phyloP scores from a whole-genome alignment of 2,797 vertebrate species.

The Neopelma chrysocephalum region DNA sequence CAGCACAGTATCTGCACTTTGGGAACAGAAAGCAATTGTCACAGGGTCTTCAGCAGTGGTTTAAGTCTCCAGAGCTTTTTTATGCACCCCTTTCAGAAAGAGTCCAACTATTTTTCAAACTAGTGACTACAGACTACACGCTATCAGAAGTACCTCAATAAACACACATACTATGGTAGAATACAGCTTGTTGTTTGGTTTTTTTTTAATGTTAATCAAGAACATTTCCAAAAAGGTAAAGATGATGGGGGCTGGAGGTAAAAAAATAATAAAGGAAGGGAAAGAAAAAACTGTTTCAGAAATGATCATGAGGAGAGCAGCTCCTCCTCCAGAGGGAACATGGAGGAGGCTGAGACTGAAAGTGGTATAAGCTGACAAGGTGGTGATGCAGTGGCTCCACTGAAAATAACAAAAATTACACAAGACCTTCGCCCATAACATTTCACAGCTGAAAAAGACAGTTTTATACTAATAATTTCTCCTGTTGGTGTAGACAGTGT shows the following conservation, averaged over 20 bases:
- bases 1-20: not conserved
- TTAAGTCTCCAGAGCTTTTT: not conserved
- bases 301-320: not conserved
- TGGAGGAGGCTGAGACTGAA: not conserved
- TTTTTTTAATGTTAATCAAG: not conserved
- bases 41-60: not conserved
- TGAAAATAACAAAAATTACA: not conserved
- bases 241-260: not conserved
- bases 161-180: not conserved
- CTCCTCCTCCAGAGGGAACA: not conserved
- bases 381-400: not conserved
- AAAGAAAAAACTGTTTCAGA: not conserved
- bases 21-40: accelerated
- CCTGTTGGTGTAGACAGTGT: not conserved
- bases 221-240: not conserved
- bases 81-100: not conserved
- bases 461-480: not conserved
- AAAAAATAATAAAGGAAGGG: not conserved
- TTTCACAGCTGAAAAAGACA: not conserved
- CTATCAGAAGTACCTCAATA: not conserved
- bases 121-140: not conserved
- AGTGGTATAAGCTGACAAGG: not conserved
- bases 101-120: not conserved
- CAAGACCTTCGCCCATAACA: not conserved
- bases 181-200: not conserved